phyloP scores from a whole-genome alignment of 2,888 invertebrate genomes.

The Mylabris sibirica region DNA sequence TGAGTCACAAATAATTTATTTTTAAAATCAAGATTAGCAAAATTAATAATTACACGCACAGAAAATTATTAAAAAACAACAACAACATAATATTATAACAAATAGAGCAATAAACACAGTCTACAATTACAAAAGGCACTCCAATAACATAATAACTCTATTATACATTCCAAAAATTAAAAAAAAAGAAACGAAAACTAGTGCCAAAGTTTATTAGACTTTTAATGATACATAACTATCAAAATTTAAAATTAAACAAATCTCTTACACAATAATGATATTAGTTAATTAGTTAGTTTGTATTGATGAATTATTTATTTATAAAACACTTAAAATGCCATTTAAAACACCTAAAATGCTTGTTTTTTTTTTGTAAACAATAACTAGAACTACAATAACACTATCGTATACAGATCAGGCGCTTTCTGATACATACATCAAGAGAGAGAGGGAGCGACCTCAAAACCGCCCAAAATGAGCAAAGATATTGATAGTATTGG shows the following conservation, averaged over 20 bases:
- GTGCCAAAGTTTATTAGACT: conserved; percentile 6
- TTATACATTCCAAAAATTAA: too few species aligned
- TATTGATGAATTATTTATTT: conserved; percentile 15
- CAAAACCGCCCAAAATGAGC: too few species aligned
- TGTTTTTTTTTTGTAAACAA: conserved; percentile 29
- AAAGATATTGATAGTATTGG: too few species aligned
- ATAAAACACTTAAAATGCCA: conserved; percentile 34
- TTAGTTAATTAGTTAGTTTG: conserved; percentile 8
- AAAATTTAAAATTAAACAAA: conserved; percentile 9
- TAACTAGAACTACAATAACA: conserved; percentile 28
- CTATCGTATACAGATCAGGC: conserved; percentile 14
- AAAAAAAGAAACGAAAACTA: not conserved
- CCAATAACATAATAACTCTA: conserved; percentile 46
- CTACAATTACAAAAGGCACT: conserved; percentile 46
- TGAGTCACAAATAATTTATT: conserved; percentile 28
- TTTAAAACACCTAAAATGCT: conserved; percentile 34
- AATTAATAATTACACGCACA: conserved; percentile 17
- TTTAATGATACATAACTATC: not conserved
- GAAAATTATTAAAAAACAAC: conserved; percentile 3
- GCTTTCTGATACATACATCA: too few species aligned
- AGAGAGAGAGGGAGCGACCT: too few species aligned
- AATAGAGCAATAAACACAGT: conserved; percentile 28
- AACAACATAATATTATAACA: conserved; percentile 24
- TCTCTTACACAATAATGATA: conserved; percentile 6
- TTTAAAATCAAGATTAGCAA: conserved; percentile 27